phyloP scores from a whole-genome alignment of 2,113 vertebrate species.

The Sprattus sprattus region DNA sequence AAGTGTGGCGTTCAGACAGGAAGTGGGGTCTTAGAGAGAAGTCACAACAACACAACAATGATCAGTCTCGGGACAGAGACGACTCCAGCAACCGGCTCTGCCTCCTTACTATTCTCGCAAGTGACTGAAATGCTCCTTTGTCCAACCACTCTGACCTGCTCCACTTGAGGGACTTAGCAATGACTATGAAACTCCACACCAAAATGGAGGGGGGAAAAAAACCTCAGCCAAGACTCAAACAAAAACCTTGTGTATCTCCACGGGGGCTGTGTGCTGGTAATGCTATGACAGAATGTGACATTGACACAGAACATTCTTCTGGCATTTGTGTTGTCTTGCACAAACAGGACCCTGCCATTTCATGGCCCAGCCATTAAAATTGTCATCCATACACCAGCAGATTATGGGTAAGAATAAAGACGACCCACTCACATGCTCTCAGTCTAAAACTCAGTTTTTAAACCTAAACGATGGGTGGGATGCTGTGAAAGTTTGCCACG shows the following conservation, averaged over 20 bases:
- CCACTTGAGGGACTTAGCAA: conserved; percentile 1
- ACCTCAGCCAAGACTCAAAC: neutral
- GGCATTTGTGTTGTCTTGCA: neutral
- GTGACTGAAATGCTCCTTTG: conserved; percentile 24
- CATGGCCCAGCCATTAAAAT: neutral
- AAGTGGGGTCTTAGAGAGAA: neutral
- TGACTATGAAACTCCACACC: conserved; percentile 14
- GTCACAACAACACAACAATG: conserved; percentile 30
- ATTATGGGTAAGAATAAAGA: neutral
- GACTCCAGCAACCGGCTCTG: neutral
- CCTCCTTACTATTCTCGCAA: neutral
- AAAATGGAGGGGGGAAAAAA: neutral
- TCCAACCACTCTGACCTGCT: neutral
- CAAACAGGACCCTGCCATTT: neutral
- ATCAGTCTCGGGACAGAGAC: neutral
- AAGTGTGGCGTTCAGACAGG: neutral
- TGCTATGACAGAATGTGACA: neutral
- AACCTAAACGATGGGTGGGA: neutral
- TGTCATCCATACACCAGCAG: neutral
- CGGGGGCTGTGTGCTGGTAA: neutral
- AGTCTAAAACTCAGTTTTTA: neutral
- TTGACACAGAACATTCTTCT: neutral
- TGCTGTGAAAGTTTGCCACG: neutral
- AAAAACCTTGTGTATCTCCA: conserved; percentile 11
- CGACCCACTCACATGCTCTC: neutral